Evolutionary conservation across 2,797 vertebrate genomes (phyloP).

Genomic region (Balearica regulorum): DNA sequence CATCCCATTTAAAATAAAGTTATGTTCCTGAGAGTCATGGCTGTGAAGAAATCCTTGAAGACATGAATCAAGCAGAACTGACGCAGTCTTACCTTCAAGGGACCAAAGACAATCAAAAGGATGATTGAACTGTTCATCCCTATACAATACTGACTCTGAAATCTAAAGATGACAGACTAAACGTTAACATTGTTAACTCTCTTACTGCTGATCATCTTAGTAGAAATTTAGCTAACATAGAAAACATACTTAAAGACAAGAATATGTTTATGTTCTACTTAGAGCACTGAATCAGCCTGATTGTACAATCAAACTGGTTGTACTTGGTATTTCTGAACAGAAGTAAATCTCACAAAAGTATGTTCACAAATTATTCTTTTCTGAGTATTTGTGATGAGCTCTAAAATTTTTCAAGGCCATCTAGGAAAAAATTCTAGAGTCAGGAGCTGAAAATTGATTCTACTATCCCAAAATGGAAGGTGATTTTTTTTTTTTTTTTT

Average conservation of each 20-base stretch:
- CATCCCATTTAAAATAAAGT: background rate
- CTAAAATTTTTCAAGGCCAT: background rate
- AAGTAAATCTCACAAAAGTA: background rate
- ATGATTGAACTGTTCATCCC: background rate
- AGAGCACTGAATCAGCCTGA: background rate
- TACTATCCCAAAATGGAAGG: background rate
- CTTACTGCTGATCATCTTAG: background rate
- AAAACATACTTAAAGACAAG: background rate
- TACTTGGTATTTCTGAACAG: background rate
- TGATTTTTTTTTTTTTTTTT: background rate
- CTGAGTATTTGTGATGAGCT: background rate
- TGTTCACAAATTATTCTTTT: background rate
- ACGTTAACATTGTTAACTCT: background rate
- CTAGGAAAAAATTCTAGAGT: background rate
- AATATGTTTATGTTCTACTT: background rate
- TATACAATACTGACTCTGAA: background rate
- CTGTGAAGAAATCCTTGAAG: background rate
- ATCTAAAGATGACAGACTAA: background rate
- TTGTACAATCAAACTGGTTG: background rate
- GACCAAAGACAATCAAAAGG: background rate
- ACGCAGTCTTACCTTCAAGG: background rate
- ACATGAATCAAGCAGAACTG: background rate
- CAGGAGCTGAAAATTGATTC: background rate
- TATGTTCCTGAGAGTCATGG: background rate
- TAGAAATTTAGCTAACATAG: background rate